Evolutionary conservation across 1,140 invertebrate genomes (phyloP).

Genomic region (Brachystomella parvula): DNA sequence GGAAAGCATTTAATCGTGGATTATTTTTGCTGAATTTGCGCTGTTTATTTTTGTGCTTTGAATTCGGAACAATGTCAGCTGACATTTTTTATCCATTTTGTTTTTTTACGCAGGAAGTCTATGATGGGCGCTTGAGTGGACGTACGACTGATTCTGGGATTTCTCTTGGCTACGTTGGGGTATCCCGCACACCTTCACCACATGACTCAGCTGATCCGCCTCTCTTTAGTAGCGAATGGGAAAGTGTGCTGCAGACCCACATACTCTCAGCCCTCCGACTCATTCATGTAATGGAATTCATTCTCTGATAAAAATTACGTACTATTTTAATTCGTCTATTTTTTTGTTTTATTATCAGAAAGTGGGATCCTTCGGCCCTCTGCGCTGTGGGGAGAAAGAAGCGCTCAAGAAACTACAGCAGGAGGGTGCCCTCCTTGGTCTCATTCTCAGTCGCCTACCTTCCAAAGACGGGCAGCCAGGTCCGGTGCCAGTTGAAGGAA

Average conservation of each 20-base stretch:
- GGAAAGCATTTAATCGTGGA: not conserved
- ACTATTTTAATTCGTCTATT: constrained; percentile 16
- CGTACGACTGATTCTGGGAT: constrained; percentile 46
- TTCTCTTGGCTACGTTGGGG: constrained; percentile 40
- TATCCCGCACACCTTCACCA: constrained; percentile 24
- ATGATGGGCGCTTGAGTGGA: constrained; percentile 18
- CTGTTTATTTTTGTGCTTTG: not conserved
- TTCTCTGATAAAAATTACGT: not conserved
- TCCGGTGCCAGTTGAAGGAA: constrained; percentile 4
- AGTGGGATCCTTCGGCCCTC: constrained; percentile 49
- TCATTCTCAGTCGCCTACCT: constrained; percentile 33
- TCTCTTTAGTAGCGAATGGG: constrained; percentile 46
- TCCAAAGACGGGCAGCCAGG: not conserved
- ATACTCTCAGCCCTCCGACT: constrained; percentile 46
- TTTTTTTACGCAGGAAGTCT: not conserved
- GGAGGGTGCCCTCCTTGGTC: constrained; percentile 42
- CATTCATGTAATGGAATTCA: constrained; percentile 42
- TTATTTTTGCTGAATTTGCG: not conserved
- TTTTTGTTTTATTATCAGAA: constrained; percentile 40
- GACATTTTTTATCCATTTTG: not conserved
- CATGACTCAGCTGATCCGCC: not conserved
- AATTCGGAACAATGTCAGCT: not conserved
- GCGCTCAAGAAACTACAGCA: constrained; percentile 45
- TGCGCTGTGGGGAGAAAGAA: constrained; percentile 46
- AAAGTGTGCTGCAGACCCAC: constrained; percentile 45